These are phyloP conservation scores for Darevskia nairensis DNA, from an alignment of 2,797 vertebrate genomes.

Conservation along the genomic window DNA sequence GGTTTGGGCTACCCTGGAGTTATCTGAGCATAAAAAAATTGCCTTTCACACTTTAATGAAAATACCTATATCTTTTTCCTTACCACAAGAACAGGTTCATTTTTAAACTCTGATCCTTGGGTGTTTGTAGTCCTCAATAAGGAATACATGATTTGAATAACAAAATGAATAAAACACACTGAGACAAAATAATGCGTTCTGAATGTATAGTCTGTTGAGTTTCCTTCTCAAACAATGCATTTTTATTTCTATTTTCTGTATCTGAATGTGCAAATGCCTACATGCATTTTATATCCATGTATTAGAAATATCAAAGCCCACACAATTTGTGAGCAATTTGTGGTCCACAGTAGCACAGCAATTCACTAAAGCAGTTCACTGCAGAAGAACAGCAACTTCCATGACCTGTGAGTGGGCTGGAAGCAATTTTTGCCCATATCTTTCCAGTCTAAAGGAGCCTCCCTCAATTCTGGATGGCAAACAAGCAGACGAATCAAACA, in stretches of 20 bases:
- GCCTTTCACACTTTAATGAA: constrained; percentile 15
- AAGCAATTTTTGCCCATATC: background rate
- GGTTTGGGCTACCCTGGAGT: background rate
- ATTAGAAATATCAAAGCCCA: background rate
- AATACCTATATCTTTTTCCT: background rate
- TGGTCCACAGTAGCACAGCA: background rate
- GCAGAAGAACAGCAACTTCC: background rate
- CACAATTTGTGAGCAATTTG: background rate
- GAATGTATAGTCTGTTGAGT: background rate
- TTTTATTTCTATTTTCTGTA: background rate
- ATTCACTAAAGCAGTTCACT: background rate
- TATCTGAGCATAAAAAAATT: constrained; percentile 2
- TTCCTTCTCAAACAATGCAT: background rate
- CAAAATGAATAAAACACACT: background rate
- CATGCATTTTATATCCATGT: background rate
- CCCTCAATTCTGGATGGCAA: background rate
- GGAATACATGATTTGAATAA: background rate
- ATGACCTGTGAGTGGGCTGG: background rate
- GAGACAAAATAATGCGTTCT: background rate
- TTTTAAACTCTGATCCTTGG: background rate
- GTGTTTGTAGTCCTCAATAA: background rate
- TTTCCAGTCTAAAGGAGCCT: background rate
- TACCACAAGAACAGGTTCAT: background rate
- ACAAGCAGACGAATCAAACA: background rate
- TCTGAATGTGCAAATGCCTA: background rate